Base-by-base conservation (phyloP, 2,888 invertebrate genomes). In the Cylindroiulus punctatus region DNA sequence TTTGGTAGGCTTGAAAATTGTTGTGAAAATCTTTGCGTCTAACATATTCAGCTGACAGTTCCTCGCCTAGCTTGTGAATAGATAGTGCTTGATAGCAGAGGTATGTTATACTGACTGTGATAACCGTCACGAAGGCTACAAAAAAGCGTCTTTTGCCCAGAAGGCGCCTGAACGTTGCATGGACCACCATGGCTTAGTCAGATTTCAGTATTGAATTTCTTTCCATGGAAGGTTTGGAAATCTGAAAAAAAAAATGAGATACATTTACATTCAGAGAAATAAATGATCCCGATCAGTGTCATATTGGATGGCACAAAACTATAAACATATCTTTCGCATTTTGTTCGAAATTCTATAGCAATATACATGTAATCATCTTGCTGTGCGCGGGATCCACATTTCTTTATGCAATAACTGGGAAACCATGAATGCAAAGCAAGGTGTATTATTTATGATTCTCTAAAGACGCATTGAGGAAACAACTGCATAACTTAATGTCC, bases 41-140 rank as follows among this genome's bases (percentile, higher is more conserved):
- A 32, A 30, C 47, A 47, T 86, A 83, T 52, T 86, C 82, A 30
- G 86, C 81, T 1, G 86, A 86, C 14, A 86, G 52, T 83, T 86
- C 82, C 47, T 86, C 86, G 0, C 86, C 86, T 8, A 86, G 52
- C 44, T 83, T 86, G 30, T 52, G 40, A 22, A 86, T 82, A 3
- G 86, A 86, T 4, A 86, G n/a, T 8, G 83, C 86, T 83, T 86
- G 86, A 17, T 86, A 86, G 52, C 86, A 86, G n/a, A 86, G 30
- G 52, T 86, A 86, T 22, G 40, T 47, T 8, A 83, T 76, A 32
- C 82, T 83, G 19, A 83, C 44, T 14, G 85, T 85, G n/a, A 85
- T 36, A 12, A 86, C 83, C 8, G 82, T 83, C 44, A 42, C 52
- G 14, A 86, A 81, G 19, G 86, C 42, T 17, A 86, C 40, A 47